These are phyloP conservation scores for Eutrigla gurnardus DNA, from an alignment of 2,797 vertebrate species.

Conservation along the genomic window DNA sequence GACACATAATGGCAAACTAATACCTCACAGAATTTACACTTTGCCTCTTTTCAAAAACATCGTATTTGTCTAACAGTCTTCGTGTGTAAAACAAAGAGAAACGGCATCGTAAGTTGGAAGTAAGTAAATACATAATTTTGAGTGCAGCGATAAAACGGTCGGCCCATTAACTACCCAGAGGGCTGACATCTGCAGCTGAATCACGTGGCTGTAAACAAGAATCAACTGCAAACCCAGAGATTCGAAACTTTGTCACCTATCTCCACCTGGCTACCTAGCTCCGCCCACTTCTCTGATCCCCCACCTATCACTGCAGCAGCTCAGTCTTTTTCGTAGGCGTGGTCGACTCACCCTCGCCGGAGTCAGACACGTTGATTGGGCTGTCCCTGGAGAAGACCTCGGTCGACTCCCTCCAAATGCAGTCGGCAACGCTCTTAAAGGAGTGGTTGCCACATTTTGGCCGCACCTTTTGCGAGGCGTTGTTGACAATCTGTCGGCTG, in stretches of 20 bases:
- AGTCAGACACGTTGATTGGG: slow-evolving; percentile 95
- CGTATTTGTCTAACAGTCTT: slow-evolving; percentile 77
- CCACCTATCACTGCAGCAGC: slow-evolving; percentile 86
- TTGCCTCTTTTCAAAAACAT: slow-evolving; percentile 65
- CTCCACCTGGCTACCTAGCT: slow-evolving; percentile 45
- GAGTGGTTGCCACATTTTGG: slow-evolving; percentile 93
- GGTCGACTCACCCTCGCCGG: slow-evolving; percentile 91
- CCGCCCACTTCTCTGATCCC: slow-evolving; percentile 26
- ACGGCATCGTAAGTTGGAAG: slow-evolving; percentile 73
- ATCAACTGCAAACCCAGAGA: slow-evolving; percentile 82
- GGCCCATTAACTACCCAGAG: slow-evolving; percentile 81
- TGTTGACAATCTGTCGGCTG: slow-evolving; percentile 98
- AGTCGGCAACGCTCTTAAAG: slow-evolving; percentile 95
- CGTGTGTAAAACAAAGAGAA: slow-evolving; percentile 70
- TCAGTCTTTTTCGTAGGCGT: slow-evolving; percentile 96
- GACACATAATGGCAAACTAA: slow-evolving; percentile 82
- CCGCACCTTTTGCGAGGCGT: slow-evolving; percentile 90
- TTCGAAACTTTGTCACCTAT: slow-evolving; percentile 71
- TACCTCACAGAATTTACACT: slow-evolving; percentile 61
- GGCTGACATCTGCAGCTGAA: slow-evolving; percentile 87
- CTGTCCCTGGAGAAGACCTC: slow-evolving; percentile 99
- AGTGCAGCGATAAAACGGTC: slow-evolving; percentile 83
- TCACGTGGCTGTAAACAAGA: slow-evolving; percentile 89
- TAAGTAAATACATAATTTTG: slow-evolving; percentile 73
- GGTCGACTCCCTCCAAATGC: slow-evolving; percentile 97